Conservation (phyloP, 2,888 invertebrate species). For the Lasioglossum lativentre region DNA sequence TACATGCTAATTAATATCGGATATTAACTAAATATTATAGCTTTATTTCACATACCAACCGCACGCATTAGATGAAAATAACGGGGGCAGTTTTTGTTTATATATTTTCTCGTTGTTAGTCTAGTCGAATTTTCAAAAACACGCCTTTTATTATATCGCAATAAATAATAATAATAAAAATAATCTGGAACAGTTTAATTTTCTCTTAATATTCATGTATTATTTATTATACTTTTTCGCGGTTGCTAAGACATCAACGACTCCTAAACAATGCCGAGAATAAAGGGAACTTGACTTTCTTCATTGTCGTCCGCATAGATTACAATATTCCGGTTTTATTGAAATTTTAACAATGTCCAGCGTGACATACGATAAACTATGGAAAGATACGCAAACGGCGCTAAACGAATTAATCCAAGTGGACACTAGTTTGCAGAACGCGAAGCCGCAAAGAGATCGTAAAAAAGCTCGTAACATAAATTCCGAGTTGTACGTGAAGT, state of each 20-base stretch:
- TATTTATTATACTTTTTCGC: not conserved
- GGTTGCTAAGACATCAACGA: slow-evolving; percentile 52
- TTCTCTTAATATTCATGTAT: not conserved
- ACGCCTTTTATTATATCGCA: not conserved
- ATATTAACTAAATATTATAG: not conserved
- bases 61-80: not conserved
- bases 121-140: not conserved
- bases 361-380: slow-evolving; percentile 89
- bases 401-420: slow-evolving; percentile 87
- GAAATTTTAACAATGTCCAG: slow-evolving; percentile 88
- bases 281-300: slow-evolving; percentile 3
- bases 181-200: not conserved
- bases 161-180: not conserved
- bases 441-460: slow-evolving; percentile 86
- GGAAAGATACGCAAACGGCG: slow-evolving; percentile 87
- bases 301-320: not conserved
- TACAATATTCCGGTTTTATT: not conserved
- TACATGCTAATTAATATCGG: not conserved
- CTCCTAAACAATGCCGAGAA: slow-evolving; percentile 16
- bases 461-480: slow-evolving; percentile 87
- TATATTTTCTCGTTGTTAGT: not conserved
- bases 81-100: not conserved
- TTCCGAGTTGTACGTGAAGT: slow-evolving; percentile 92
- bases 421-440: slow-evolving; percentile 87
- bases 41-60: not conserved